Base-by-base conservation (phyloP, 2,797 vertebrate species). In the Amniataba percoides region DNA sequence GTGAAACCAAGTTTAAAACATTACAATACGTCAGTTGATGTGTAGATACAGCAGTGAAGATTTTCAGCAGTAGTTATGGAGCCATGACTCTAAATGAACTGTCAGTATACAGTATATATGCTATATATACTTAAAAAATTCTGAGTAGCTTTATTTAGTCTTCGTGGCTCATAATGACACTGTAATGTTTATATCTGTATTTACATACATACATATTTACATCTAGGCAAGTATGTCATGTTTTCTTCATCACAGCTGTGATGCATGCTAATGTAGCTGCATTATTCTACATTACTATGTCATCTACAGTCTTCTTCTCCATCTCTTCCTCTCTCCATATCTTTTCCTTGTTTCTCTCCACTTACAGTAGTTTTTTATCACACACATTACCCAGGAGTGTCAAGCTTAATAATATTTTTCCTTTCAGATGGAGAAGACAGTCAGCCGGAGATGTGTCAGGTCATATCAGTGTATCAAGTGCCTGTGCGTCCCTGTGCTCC, bases 401-500 rank as follows among this genome's bases (percentile, higher is more conserved):
- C 67, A 53, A 40, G 55, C n/a, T n/a, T 63, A 14, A 62, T 25
- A 5, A 56, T 51, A 66, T 31, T n/a, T 68, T 58, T 62, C 8
- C 55, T 39, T 48, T 55, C 11, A 68, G 51, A 40, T 34, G 18
- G 13, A 59, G 60, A 52, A 61, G 55, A 49, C 51, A 53, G 43
- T 51, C 5, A 19, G 19, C 14, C 18, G 18, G 21, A 53, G 5
- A 56, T 25, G 4, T 71, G 63, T 55, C 75, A 48, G 57, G 31
- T 61, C 71, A 52, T 46, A 57, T 62, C 27, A 65, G 2, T 34
- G 55, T 58, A 34, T 60, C 1, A 4, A 39, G 57, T 27, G 34
- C n/a, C 40, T 3, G 12, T 27, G 7, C 23, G 42, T 27, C 23
- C 10, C 5, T 45, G 1, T 7, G 1, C 31, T 36, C 11, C 53